A percentile compares a stretch with the other conserved stretches of the same genome.
Conservation (phyloP, 2,113 vertebrate species). For the Nesogale talazaci region DNA sequence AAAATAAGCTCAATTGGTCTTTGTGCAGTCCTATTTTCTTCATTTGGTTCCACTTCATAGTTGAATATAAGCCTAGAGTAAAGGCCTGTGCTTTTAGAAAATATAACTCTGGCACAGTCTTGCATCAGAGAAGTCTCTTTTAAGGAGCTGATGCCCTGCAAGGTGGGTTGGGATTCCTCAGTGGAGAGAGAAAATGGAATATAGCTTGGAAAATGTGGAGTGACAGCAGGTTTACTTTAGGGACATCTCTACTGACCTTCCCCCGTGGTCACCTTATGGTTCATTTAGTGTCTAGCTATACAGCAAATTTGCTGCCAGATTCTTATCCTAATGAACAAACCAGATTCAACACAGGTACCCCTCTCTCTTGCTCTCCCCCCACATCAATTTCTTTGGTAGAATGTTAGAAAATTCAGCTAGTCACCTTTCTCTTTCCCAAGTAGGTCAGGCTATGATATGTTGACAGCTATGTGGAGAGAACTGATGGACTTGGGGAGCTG, state of each 20-base stretch:
- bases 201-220: neutral
- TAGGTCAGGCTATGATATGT: slow-evolving; percentile 29
- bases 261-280: neutral
- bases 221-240: neutral
- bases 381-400: neutral
- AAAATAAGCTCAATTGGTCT: slow-evolving; percentile 65
- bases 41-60: slow-evolving; percentile 75
- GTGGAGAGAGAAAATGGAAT: neutral
- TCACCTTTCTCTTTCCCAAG: slow-evolving; percentile 32
- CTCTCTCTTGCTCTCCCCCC: accelerated
- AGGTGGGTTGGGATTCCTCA: neutral
- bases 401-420: slow-evolving; percentile 17
- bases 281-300: slow-evolving; percentile 48
- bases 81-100: slow-evolving; percentile 65
- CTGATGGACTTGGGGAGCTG: slow-evolving; percentile 38
- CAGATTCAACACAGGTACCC: neutral
- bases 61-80: slow-evolving; percentile 63
- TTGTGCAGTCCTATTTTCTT: slow-evolving; percentile 66
- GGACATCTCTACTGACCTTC: neutral
- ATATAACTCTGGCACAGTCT: slow-evolving; percentile 44
- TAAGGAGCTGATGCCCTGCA: slow-evolving; percentile 15
- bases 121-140: slow-evolving; percentile 32
- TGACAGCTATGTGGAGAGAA: slow-evolving; percentile 49
- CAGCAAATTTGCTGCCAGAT: slow-evolving; percentile 2
- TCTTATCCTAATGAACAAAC: neutral